A percentile compares a stretch with the other conserved stretches of the same genome.
Evolutionary conservation across 1,140 invertebrate species (phyloP).

Genomic region (Sitobion miscanthi): DNA sequence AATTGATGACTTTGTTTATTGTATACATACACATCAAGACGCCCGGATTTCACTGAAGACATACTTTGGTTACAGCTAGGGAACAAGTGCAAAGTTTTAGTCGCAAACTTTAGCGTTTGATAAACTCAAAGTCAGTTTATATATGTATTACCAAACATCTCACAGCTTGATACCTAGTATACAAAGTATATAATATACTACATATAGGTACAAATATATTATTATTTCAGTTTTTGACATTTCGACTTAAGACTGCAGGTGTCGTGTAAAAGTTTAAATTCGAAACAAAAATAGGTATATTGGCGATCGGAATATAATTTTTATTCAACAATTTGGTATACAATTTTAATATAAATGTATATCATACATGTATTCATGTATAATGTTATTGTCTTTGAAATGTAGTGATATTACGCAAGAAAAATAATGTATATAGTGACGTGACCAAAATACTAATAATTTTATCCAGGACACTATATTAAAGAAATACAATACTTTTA

Average conservation of each 20-base stretch:
- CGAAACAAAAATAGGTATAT: not conserved
- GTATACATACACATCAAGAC: slow-evolving; percentile 8
- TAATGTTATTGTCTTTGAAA: too few relatives aligned
- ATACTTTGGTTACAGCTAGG: slow-evolving; percentile 3
- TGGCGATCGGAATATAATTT: not conserved
- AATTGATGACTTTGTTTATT: slow-evolving; percentile 21
- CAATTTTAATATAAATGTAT: not conserved
- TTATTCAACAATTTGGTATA: not conserved
- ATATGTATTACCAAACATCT: not conserved
- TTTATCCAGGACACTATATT: not conserved
- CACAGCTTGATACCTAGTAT: not conserved
- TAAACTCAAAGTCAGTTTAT: slow-evolving; percentile 3
- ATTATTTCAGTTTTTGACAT: not conserved
- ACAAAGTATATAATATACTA: not conserved
- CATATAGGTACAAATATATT: not conserved
- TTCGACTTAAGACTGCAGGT: not conserved
- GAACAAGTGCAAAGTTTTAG: not conserved
- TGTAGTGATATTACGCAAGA: too few relatives aligned
- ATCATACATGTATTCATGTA: too few relatives aligned
- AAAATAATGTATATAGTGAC: not conserved
- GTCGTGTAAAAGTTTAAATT: not conserved
- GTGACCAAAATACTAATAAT: not conserved
- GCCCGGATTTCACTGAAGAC: not conserved
- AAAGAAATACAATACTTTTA: not conserved
- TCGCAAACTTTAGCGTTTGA: not conserved